A percentile compares a stretch with the other conserved stretches of the same genome.
These are phyloP conservation scores for Balaeniceps rex DNA, from an alignment of 2,113 vertebrate species.

Conservation along the genomic window DNA sequence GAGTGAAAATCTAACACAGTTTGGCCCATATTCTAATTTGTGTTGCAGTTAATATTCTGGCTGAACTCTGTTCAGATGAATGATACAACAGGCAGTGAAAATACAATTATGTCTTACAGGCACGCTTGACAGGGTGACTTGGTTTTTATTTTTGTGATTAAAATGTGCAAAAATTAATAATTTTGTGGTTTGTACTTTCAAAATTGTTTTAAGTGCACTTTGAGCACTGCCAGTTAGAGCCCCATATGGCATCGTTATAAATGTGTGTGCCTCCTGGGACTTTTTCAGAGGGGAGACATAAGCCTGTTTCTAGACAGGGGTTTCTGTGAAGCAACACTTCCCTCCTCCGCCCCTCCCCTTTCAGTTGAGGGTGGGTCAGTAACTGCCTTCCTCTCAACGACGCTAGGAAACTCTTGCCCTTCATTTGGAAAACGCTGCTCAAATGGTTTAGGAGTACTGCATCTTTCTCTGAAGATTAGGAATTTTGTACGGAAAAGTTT, in stretches of 20 bases:
- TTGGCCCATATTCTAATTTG: not conserved
- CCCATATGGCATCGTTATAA: not conserved
- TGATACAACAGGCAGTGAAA: not conserved
- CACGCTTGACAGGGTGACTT: not conserved
- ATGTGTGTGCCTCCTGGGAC: slow-evolving; percentile 18
- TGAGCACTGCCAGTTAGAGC: not conserved
- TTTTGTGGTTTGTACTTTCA: not conserved
- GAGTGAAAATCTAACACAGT: not conserved
- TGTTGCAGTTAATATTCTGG: not conserved
- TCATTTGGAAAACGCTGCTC: not conserved
- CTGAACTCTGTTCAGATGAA: not conserved
- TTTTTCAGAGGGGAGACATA: not conserved
- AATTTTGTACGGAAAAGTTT: not conserved
- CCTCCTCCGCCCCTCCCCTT: not conserved
- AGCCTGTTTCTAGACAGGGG: not conserved
- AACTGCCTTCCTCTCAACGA: slow-evolving; percentile 2
- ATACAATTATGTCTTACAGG: not conserved
- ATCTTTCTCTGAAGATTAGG: not conserved
- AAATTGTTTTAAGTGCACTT: not conserved
- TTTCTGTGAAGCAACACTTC: slow-evolving; percentile 28
- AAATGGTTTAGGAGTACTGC: not conserved
- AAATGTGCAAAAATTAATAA: not conserved
- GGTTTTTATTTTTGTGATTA: not conserved
- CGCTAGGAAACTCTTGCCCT: not conserved
- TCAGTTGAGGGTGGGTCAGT: slow-evolving; percentile 20